These are phyloP conservation scores for Toxonevra muliebris DNA, from an alignment of 2,888 invertebrate species.

Conservation along the genomic window DNA sequence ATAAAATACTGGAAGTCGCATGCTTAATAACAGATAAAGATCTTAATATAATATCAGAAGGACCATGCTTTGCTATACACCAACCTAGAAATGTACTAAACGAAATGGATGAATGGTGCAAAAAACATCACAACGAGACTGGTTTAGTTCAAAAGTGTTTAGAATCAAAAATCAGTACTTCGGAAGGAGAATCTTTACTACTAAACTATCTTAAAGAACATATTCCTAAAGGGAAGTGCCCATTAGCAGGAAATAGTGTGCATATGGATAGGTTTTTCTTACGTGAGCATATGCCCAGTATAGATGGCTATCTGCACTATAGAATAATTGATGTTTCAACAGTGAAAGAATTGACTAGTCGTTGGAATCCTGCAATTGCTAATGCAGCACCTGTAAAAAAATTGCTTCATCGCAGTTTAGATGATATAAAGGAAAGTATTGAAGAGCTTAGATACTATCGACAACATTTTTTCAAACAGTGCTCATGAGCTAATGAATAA, in stretches of 20 bases:
- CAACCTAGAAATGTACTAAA: constrained; percentile 77
- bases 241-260: constrained; percentile 88
- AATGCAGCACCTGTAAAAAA: constrained; percentile 71
- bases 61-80: constrained; percentile 80
- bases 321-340: constrained; percentile 92
- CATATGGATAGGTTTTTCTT: constrained; percentile 88
- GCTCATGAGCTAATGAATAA: too few species aligned
- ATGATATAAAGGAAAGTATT: constrained; percentile 88
- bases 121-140: constrained; percentile 81
- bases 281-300: constrained; percentile 77
- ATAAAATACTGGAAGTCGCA: constrained; percentile 88
- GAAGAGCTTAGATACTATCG: constrained; percentile 84
- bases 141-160: constrained; percentile 80
- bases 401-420: constrained; percentile 77
- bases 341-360: constrained; percentile 82
- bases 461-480: constrained; percentile 68
- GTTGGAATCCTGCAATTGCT: constrained; percentile 78
- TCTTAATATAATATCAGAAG: constrained; percentile 78
- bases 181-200: constrained; percentile 76
- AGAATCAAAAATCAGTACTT: constrained; percentile 72
- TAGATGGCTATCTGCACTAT: constrained; percentile 86
- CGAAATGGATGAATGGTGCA: constrained; percentile 88
- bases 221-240: constrained; percentile 70
- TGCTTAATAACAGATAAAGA: constrained; percentile 86
- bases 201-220: constrained; percentile 75